phyloP scores from a whole-genome alignment of 2,888 invertebrate species.

The Arenicola marina region DNA sequence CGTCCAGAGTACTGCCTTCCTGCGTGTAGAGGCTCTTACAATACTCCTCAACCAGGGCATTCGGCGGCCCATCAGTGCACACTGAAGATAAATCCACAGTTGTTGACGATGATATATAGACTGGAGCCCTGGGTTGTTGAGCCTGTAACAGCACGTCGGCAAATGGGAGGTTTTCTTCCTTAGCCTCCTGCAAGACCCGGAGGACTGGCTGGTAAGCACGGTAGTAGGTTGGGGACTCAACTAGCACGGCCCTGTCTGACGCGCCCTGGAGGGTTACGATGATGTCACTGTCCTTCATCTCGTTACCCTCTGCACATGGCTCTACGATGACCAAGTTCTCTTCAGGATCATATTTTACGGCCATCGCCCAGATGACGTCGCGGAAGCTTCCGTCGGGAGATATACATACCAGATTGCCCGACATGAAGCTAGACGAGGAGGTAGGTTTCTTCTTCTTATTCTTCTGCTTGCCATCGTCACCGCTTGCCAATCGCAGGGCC shows the following conservation, averaged over 20 bases:
- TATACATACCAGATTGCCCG: conserved; percentile 28
- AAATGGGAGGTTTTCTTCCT: conserved; percentile 70
- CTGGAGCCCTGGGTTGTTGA: no score
- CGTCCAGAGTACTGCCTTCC: conserved; percentile 65
- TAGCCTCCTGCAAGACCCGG: conserved; percentile 69
- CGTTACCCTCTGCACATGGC: conserved; percentile 18
- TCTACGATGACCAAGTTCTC: conserved; percentile 21
- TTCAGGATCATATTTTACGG: no score
- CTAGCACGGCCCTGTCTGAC: conserved; percentile 63
- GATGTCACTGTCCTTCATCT: conserved; percentile 3
- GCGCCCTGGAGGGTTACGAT: conserved; percentile 6
- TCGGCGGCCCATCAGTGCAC: background rate
- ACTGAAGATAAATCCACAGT: no score
- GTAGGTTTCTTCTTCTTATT: conserved; percentile 20
- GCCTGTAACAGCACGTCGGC: conserved; percentile 67
- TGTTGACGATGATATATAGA: no score
- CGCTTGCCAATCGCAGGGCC: no score
- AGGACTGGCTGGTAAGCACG: conserved; percentile 77
- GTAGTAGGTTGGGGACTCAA: conserved; percentile 77
- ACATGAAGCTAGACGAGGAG: conserved; percentile 18
- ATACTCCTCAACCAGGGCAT: background rate
- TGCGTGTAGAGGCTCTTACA: background rate
- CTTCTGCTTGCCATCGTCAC: no score
- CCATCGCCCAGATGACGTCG: conserved; percentile 31
- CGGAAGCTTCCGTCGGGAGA: conserved; percentile 21